Percentiles rank a stretch among this genome's conserved stretches.
phyloP scores from a whole-genome alignment of 2,797 vertebrate genomes.

The Sebastes paucispinis region DNA sequence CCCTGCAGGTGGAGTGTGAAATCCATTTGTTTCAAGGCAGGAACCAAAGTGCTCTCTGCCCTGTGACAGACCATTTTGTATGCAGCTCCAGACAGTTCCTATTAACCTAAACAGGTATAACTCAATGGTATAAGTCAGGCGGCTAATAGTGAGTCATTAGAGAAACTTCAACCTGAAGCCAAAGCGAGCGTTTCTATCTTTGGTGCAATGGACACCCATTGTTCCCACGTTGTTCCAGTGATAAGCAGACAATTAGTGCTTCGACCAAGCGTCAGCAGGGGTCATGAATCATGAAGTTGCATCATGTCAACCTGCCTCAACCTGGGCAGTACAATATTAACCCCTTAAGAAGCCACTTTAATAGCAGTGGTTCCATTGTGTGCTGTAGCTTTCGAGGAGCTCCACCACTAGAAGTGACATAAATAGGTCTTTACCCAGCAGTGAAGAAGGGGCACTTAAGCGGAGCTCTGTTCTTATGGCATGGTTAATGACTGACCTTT shows the following conservation, averaged over 20 bases:
- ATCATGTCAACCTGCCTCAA: slow-evolving; percentile 55
- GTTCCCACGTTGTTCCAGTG: slow-evolving; percentile 67
- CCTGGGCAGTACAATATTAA: slow-evolving; percentile 64
- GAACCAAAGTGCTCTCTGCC: slow-evolving; percentile 61
- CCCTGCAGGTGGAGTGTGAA: slow-evolving; percentile 75
- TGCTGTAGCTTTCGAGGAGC: slow-evolving; percentile 45
- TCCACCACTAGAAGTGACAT: slow-evolving; percentile 58
- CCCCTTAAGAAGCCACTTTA: slow-evolving; percentile 65
- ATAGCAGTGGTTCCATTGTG: slow-evolving; percentile 36
- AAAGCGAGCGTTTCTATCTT: slow-evolving; percentile 50
- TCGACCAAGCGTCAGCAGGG: slow-evolving; percentile 62
- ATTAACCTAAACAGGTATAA: slow-evolving; percentile 73
- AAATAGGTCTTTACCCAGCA: slow-evolving; percentile 67
- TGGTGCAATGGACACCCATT: slow-evolving; percentile 61
- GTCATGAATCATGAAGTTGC: slow-evolving; percentile 78
- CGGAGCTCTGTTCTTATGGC: slow-evolving; percentile 53
- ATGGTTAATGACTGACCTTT: slow-evolving; percentile 83
- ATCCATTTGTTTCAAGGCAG: slow-evolving; percentile 77
- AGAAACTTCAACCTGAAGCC: slow-evolving; percentile 53
- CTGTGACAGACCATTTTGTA: slow-evolving; percentile 69
- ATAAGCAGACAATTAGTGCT: slow-evolving; percentile 81
- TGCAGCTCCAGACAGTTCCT: slow-evolving; percentile 57
- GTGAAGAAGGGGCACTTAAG: slow-evolving; percentile 51
- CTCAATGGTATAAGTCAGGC: slow-evolving; percentile 63
- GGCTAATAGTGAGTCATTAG: slow-evolving; percentile 73